phyloP scores from a whole-genome alignment of 2,113 vertebrate species.

The Oncorhynchus keta region DNA sequence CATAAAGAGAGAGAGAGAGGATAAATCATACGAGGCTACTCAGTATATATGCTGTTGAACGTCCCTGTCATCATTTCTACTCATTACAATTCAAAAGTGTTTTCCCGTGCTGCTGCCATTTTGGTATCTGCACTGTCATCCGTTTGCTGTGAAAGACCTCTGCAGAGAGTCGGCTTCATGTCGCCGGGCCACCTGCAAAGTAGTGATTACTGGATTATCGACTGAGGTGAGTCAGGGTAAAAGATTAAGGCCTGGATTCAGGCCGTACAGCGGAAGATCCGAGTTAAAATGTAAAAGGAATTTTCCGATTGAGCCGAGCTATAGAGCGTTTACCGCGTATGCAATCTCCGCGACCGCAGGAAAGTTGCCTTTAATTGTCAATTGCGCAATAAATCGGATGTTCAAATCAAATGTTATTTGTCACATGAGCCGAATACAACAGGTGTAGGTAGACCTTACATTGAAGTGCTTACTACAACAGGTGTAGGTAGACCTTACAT shows the following conservation, averaged over 20 bases:
- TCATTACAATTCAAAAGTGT: constrained; percentile 50
- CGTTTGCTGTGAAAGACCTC: constrained; percentile 22
- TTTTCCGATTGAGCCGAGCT: too few species aligned
- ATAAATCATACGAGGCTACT: neutral
- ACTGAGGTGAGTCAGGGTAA: neutral
- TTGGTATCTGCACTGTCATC: constrained; percentile 18
- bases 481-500: too few species aligned
- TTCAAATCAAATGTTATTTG: too few species aligned
- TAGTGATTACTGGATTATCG: neutral
- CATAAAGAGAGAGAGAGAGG: neutral
- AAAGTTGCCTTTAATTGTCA: too few species aligned
- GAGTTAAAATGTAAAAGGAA: too few species aligned
- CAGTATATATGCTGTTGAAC: neutral
- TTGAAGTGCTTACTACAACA: too few species aligned
- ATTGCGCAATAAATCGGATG: too few species aligned
- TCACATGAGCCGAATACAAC: too few species aligned
- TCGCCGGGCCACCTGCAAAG: neutral
- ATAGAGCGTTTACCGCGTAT: too few species aligned
- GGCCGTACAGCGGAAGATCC: too few species aligned
- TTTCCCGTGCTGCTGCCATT: constrained; percentile 52
- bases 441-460: too few species aligned
- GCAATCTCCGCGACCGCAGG: too few species aligned
- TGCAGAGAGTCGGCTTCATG: neutral
- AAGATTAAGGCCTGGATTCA: neutral
- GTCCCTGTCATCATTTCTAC: constrained; percentile 17